Conservation (phyloP, 2,113 vertebrate species). For the Puffinus mauretanicus region DNA sequence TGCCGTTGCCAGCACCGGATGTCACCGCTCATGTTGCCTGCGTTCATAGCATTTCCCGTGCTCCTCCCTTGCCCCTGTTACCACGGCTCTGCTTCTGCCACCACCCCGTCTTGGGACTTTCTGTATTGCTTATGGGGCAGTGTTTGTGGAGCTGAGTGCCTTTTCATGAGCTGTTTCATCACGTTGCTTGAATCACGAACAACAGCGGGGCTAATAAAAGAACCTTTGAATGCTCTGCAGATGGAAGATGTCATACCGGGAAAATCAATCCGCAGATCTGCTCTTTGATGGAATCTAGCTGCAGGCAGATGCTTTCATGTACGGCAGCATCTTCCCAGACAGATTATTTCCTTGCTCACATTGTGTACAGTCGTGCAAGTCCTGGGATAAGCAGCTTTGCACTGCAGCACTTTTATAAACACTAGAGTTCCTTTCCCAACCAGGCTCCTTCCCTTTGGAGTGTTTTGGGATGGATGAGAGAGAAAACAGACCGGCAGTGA, state of each 20-base stretch:
- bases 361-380: background rate
- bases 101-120: background rate
- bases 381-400: background rate
- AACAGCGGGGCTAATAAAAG: background rate
- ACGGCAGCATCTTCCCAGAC: constrained; percentile 36
- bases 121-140: background rate
- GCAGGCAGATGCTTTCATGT: constrained; percentile 58
- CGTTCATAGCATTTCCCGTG: background rate
- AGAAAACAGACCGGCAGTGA: background rate
- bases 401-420: background rate
- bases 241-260: constrained; percentile 22
- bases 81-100: background rate
- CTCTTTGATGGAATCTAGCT: constrained; percentile 54
- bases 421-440: background rate
- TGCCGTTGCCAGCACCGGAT: fast-evolving
- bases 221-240: constrained; percentile 16
- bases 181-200: background rate
- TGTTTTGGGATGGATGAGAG: background rate
- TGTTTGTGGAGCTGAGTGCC: background rate
- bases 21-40: fast-evolving
- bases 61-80: background rate
- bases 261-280: constrained; percentile 49
- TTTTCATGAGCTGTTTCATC: background rate
- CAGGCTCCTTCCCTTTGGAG: background rate
- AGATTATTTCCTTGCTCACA: constrained; percentile 27